A percentile compares a stretch with the other conserved stretches of the same genome.
Conservation (phyloP, 2,797 vertebrate species). For the Fringilla coelebs region DNA sequence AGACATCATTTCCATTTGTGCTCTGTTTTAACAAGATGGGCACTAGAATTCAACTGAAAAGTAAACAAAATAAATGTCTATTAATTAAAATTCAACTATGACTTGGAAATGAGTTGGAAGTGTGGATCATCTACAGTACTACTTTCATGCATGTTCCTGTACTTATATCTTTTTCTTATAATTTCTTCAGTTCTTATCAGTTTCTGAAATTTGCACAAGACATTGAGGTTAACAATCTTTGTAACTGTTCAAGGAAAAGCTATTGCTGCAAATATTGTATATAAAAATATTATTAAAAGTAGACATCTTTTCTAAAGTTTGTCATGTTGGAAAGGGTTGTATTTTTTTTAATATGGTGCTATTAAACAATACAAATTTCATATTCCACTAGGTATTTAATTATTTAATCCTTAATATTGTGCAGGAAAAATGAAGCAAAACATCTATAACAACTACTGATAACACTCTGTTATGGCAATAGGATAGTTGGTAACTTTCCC, state of each 20-base stretch:
- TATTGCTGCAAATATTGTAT: neutral
- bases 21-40: neutral
- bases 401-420: neutral
- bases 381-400: neutral
- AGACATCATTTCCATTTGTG: neutral
- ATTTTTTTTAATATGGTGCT: neutral
- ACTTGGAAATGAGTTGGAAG: neutral
- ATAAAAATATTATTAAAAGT: neutral
- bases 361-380: neutral
- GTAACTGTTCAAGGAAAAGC: neutral
- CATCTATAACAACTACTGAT: neutral
- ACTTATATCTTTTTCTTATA: neutral
- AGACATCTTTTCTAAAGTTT: neutral
- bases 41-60: neutral
- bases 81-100: neutral
- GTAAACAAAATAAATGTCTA: neutral
- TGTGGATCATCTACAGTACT: neutral
- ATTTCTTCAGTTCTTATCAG: neutral
- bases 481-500: neutral
- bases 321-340: neutral
- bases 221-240: neutral
- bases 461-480: neutral
- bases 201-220: neutral
- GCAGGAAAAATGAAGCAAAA: neutral
- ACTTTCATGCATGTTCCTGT: neutral